Conservation (phyloP, 2,888 invertebrate genomes). For the Rambutsinella grinnellia region DNA sequence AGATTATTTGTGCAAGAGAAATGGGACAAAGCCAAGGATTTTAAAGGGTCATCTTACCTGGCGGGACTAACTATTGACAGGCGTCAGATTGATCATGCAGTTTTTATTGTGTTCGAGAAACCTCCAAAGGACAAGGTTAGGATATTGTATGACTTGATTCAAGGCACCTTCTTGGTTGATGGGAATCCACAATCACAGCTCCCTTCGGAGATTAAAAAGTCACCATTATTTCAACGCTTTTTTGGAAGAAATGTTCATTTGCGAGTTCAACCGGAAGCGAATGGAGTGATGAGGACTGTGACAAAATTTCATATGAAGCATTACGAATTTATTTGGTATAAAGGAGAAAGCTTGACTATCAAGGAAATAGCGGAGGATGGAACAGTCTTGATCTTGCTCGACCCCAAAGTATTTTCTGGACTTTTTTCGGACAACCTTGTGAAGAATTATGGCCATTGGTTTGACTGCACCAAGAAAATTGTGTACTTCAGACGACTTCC, state of each 20-base stretch:
- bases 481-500: slow-evolving; percentile 23
- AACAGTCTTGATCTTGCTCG: slow-evolving; percentile 12
- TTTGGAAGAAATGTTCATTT: slow-evolving; percentile 28
- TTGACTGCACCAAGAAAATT: neutral
- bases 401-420: neutral
- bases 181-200: slow-evolving; percentile 21
- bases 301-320: slow-evolving; percentile 19
- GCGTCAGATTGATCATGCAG: neutral
- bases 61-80: neutral
- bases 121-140: neutral
- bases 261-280: slow-evolving; percentile 15
- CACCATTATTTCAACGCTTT: slow-evolving; percentile 8
- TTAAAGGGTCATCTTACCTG: too few relatives aligned
- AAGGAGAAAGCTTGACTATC: neutral
- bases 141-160: slow-evolving; percentile 31
- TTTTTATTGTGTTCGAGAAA: neutral
- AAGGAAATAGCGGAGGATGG: slow-evolving; percentile 22
- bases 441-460: slow-evolving; percentile 47
- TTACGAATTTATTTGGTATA: slow-evolving; percentile 26
- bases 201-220: neutral
- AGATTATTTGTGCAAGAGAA: slow-evolving; percentile 6
- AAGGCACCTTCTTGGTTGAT: slow-evolving; percentile 40
- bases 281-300: neutral
- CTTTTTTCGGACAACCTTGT: slow-evolving; percentile 5
- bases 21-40: slow-evolving; percentile 11